These are phyloP conservation scores for Rousettus madagascariensis DNA, from an alignment of 2,797 vertebrate genomes.

Conservation along the genomic window DNA sequence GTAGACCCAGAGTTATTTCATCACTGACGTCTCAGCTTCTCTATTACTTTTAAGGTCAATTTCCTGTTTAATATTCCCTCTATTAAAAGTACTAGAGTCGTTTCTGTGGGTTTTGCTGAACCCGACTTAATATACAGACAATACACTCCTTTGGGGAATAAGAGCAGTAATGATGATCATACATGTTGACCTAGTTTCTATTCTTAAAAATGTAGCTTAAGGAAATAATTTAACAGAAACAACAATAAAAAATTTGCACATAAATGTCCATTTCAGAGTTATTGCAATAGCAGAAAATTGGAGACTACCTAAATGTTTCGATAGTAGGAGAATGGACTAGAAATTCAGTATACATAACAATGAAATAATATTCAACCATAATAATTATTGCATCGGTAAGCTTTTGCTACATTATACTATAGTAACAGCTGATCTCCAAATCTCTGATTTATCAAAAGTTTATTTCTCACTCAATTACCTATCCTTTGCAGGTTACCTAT, in stretches of 20 bases:
- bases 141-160: background rate
- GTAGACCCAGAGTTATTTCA: background rate
- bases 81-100: background rate
- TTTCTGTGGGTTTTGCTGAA: background rate
- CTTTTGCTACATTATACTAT: background rate
- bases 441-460: background rate
- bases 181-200: background rate
- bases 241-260: background rate
- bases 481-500: background rate
- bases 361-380: background rate
- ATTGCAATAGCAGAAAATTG: background rate
- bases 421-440: background rate
- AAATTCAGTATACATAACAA: background rate
- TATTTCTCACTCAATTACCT: constrained; percentile 16
- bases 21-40: constrained; percentile 24
- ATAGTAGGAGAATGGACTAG: background rate
- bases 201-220: background rate
- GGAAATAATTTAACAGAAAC: constrained; percentile 25
- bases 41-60: background rate
- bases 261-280: background rate
- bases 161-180: constrained; percentile 9
- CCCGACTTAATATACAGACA: background rate
- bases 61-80: background rate
- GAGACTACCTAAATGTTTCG: background rate
- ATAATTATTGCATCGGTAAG: background rate